phyloP scores from a whole-genome alignment of 2,113 vertebrate genomes.

The Bos taurus region DNA sequence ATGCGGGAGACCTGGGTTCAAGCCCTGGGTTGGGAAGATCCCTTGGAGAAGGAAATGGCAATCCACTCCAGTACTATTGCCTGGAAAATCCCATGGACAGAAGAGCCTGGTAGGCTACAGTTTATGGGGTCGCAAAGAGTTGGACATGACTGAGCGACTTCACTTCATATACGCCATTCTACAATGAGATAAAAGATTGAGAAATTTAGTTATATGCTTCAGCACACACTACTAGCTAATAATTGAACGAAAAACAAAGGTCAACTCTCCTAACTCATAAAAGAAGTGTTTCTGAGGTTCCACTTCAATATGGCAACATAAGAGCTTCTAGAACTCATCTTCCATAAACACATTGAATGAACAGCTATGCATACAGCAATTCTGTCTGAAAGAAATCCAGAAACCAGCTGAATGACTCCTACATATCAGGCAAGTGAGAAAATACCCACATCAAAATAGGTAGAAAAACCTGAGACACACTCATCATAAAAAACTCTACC shows the following conservation, averaged over 20 bases:
- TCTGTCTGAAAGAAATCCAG: background rate
- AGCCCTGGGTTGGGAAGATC: no score
- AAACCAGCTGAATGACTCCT: background rate
- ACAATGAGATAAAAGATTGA: background rate
- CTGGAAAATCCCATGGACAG: no score
- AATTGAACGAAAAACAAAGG: background rate
- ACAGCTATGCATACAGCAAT: background rate
- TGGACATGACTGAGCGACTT: rapidly evolving
- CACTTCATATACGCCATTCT: background rate
- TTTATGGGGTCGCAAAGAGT: no score
- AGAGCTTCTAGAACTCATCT: background rate
- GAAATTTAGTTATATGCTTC: background rate
- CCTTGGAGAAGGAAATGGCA: no score
- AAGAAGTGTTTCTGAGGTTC: background rate
- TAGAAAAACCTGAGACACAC: background rate
- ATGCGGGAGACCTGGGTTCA: rapidly evolving
- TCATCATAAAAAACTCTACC: background rate
- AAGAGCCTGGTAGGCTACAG: no score
- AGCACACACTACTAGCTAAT: background rate
- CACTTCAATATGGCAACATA: background rate
- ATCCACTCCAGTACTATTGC: no score
- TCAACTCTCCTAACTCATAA: background rate
- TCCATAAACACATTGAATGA: background rate
- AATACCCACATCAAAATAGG: background rate
- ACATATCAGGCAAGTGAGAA: background rate